These are phyloP conservation scores for Pachypsylla venusta DNA, from an alignment of 1,140 invertebrate genomes.

Conservation along the genomic window DNA sequence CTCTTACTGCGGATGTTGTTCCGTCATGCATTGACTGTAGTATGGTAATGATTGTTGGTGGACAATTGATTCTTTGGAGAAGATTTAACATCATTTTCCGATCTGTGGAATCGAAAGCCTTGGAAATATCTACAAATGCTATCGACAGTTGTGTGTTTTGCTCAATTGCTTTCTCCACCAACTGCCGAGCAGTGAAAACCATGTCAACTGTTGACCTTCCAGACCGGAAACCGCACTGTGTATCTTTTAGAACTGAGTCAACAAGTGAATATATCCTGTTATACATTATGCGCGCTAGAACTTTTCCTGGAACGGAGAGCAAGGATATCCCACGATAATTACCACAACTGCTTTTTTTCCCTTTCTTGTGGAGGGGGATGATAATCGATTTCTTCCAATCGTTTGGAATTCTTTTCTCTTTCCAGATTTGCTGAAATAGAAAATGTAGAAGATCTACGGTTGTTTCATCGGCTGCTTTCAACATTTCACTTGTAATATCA, in stretches of 20 bases:
- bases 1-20: not conserved
- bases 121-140: not conserved
- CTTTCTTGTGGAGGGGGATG: not conserved
- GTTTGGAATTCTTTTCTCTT: not conserved
- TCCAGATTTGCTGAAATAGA: not conserved
- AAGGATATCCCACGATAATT: not conserved
- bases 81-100: not conserved
- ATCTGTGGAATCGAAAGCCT: not conserved
- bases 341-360: not conserved
- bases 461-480: not conserved
- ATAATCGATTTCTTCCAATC: not conserved
- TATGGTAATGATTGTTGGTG: not conserved
- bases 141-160: not conserved
- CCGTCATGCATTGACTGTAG: not conserved
- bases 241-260: not conserved
- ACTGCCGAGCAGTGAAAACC: not conserved
- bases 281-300: not conserved
- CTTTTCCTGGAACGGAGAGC: not conserved
- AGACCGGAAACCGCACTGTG: not conserved
- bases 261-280: not conserved
- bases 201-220: not conserved
- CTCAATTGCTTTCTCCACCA: not conserved
- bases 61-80: not conserved
- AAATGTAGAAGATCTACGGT: not conserved
- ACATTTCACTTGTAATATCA: not conserved